Conservation (phyloP, 92 coral and sea anemone species). For the Epizoanthus scotinus region DNA sequence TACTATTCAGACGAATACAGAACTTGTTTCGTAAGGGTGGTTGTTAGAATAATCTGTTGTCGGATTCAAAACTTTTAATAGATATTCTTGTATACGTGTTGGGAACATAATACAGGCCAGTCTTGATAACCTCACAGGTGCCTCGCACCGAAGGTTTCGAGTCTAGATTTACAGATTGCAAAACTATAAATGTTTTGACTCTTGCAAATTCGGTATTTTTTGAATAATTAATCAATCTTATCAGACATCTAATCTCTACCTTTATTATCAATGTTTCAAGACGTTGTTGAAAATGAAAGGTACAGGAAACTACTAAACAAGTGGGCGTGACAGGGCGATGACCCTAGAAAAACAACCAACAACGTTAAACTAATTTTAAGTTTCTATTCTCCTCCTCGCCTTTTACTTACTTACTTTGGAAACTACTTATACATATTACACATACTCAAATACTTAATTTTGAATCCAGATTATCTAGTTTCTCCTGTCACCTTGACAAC, state of each 20-base stretch:
- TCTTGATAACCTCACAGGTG: not conserved
- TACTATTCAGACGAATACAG: too few species aligned
- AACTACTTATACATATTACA: not conserved
- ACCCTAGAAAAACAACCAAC: not conserved
- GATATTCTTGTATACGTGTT: not conserved
- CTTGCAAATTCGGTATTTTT: not conserved
- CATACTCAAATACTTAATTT: slow-evolving; percentile 2
- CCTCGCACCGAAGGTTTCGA: not conserved
- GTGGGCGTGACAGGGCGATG: slow-evolving; percentile 21
- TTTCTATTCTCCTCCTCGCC: not conserved
- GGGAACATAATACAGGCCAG: too few species aligned
- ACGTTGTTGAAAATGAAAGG: not conserved
- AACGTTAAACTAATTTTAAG: not conserved
- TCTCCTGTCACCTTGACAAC: slow-evolving; percentile 31
- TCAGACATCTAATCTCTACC: slow-evolving; percentile 10
- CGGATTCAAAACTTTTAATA: not conserved
- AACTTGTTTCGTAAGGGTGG: too few species aligned
- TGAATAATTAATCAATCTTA: slow-evolving; percentile 12
- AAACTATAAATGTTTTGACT: not conserved
- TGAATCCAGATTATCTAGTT: not conserved
- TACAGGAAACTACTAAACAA: slow-evolving; percentile 9
- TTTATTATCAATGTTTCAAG: not conserved
- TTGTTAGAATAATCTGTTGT: not conserved
- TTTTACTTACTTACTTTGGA: not conserved
- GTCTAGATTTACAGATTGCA: too few species aligned